Conservation (phyloP, 2,888 invertebrate species). For the Arctia plantaginis region DNA sequence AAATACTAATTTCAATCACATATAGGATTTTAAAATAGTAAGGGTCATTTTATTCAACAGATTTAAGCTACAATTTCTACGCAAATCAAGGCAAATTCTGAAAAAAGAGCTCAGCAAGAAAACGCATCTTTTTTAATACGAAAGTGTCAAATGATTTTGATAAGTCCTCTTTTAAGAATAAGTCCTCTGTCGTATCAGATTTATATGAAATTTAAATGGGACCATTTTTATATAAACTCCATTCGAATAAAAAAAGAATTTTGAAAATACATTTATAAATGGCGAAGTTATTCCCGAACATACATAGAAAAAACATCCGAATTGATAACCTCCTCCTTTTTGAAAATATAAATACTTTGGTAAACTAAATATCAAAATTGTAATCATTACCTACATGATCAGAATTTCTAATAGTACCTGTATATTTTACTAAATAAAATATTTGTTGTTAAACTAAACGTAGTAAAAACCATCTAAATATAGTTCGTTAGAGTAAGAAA, state of each 20-base stretch:
- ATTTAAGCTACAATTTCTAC: not conserved
- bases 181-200: not conserved
- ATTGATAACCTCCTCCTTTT: no score
- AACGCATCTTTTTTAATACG: not conserved
- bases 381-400: not conserved
- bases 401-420: not conserved
- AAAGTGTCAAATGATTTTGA: not conserved
- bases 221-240: no score
- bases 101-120: not conserved
- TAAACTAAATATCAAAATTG: not conserved
- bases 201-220: no score
- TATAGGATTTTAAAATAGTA: not conserved
- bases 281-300: no score
- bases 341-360: not conserved
- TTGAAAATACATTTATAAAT: no score
- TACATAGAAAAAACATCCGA: no score
- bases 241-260: no score
- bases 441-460: not conserved
- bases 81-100: not conserved
- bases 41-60: not conserved
- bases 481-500: not conserved
- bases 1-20: not conserved
- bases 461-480: constrained; percentile 11
- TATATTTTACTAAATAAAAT: not conserved
- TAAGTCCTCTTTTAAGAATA: not conserved